Percentiles rank a stretch among this genome's conserved stretches.
phyloP scores from a whole-genome alignment of 2,888 invertebrate species.

The Thyatira batis region DNA sequence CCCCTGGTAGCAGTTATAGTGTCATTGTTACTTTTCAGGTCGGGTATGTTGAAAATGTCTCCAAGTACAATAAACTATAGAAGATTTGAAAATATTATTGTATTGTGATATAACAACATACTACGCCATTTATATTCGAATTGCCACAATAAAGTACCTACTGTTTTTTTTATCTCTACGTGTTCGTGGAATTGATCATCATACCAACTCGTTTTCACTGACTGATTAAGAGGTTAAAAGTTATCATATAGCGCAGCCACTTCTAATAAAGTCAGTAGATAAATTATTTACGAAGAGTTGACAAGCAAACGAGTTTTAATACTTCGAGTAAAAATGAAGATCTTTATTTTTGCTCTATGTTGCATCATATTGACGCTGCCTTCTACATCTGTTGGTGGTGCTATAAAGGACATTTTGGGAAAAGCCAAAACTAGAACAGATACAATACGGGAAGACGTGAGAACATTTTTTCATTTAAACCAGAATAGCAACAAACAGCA shows the following conservation, averaged over 20 bases:
- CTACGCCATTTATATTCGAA: not conserved
- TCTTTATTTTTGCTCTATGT: slow-evolving; percentile 32
- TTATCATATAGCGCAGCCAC: slow-evolving; percentile 37
- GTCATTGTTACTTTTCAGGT: slow-evolving; percentile 29
- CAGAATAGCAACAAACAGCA: slow-evolving; percentile 2
- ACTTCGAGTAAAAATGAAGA: slow-evolving; percentile 41
- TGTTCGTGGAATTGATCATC: slow-evolving; percentile 26
- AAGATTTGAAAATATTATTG: not conserved
- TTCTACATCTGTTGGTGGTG: slow-evolving; percentile 35
- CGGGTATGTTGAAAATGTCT: slow-evolving; percentile 19
- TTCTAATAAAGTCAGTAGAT: slow-evolving; percentile 32
- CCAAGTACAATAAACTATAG: slow-evolving; percentile 8
- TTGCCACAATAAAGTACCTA: not conserved
- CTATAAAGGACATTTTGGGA: slow-evolving; percentile 39
- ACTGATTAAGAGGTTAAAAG: slow-evolving; percentile 40
- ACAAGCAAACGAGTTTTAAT: slow-evolving; percentile 14
- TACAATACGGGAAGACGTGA: slow-evolving; percentile 40
- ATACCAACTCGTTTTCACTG: slow-evolving; percentile 20
- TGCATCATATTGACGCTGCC: slow-evolving; percentile 35
- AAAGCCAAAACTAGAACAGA: slow-evolving; percentile 34
- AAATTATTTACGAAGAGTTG: slow-evolving; percentile 25
- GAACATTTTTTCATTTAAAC: slow-evolving; percentile 28
- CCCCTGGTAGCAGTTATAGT: no score
- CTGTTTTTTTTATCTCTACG: not conserved
- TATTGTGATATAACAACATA: not conserved